These are phyloP conservation scores for Pangasius mekongensis DNA, from an alignment of 2,797 vertebrate species.

Conservation along the genomic window DNA sequence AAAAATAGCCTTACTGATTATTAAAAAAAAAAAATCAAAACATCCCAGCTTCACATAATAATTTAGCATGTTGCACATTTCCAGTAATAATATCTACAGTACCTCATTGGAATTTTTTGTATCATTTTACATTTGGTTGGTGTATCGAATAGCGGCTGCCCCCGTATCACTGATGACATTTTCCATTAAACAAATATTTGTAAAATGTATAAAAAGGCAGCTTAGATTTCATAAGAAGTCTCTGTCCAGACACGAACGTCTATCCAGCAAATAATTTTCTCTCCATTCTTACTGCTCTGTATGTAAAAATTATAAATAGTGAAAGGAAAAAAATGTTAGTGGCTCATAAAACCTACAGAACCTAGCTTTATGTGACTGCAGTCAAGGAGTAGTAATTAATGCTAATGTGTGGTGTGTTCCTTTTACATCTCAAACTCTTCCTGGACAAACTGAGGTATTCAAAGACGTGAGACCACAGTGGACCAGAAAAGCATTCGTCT, in stretches of 20 bases:
- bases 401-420: not conserved
- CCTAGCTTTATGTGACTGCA: not conserved
- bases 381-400: not conserved
- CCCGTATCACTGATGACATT: not conserved
- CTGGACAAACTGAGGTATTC: not conserved
- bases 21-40: not conserved
- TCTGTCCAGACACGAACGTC: not conserved
- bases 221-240: slow-evolving; percentile 4
- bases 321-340: not conserved
- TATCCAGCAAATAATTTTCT: not conserved
- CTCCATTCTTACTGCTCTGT: not conserved
- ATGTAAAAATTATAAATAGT: not conserved
- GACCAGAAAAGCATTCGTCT: not conserved
- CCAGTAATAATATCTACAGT: not conserved
- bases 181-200: slow-evolving; percentile 8
- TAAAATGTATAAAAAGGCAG: not conserved
- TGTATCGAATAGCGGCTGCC: not conserved
- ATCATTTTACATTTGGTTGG: not conserved
- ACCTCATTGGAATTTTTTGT: not conserved
- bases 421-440: not conserved
- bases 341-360: not conserved
- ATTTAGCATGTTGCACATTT: not conserved
- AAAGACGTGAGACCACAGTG: not conserved
- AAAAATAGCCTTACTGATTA: not conserved
- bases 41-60: not conserved